Evolutionary conservation across 1,140 invertebrate genomes (phyloP).

Genomic region (Drosophila kikkawai): DNA sequence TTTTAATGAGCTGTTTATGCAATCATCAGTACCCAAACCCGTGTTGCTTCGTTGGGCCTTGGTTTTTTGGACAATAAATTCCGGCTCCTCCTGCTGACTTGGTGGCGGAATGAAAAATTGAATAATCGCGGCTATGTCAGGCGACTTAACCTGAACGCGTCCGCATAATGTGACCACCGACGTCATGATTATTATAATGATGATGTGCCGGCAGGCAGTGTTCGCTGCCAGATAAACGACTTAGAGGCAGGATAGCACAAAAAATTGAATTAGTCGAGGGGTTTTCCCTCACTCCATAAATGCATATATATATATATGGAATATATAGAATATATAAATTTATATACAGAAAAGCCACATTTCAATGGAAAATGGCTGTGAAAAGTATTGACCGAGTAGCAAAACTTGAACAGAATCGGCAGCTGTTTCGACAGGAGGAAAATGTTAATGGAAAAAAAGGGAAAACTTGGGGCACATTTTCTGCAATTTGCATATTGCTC

Average conservation of each 20-base stretch:
- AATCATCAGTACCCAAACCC: constrained; percentile 31
- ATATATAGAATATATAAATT: not conserved
- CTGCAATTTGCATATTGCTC: constrained; percentile 75
- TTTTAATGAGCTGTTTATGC: constrained; percentile 80
- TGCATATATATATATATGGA: not conserved
- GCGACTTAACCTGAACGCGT: constrained; percentile 61
- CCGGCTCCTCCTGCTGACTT: not conserved
- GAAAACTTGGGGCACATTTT: constrained; percentile 41
- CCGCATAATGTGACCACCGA: constrained; percentile 57
- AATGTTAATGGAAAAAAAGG: constrained; percentile 17
- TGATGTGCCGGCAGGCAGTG: constrained; percentile 63
- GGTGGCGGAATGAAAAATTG: constrained; percentile 50
- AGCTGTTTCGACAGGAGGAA: constrained; percentile 30
- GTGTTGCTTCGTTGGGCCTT: not conserved
- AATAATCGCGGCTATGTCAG: constrained; percentile 61
- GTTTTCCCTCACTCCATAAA: not conserved
- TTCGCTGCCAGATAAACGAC: constrained; percentile 75
- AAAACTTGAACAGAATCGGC: constrained; percentile 31
- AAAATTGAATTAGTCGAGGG: constrained; percentile 67
- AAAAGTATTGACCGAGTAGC: constrained; percentile 47
- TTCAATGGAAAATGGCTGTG: constrained; percentile 27
- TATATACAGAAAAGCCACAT: constrained; percentile 20
- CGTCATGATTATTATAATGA: constrained; percentile 56
- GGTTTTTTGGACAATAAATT: constrained; percentile 46
- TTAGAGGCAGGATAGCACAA: constrained; percentile 56